phyloP scores from a whole-genome alignment of 2,797 vertebrate genomes.

The Sebastes wilsoni region DNA sequence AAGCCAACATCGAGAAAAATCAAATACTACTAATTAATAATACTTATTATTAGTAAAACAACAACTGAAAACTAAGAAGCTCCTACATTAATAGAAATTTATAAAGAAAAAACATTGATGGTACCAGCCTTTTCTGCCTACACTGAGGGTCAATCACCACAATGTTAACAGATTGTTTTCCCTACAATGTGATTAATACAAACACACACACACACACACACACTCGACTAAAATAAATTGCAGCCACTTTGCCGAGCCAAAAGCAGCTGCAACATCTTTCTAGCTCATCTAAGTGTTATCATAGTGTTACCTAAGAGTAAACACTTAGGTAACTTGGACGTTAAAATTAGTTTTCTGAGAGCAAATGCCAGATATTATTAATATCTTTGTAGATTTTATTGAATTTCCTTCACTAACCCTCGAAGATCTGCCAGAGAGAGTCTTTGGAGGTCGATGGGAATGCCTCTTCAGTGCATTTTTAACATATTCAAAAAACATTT shows the following conservation, averaged over 20 bases:
- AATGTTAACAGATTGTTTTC: neutral
- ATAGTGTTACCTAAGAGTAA: neutral
- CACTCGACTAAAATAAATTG: neutral
- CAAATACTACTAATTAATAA: neutral
- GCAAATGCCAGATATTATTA: neutral
- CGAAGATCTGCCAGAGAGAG: neutral
- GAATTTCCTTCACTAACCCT: neutral
- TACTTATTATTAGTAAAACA: neutral
- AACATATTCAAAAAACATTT: conserved; percentile 17
- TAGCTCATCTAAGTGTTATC: neutral
- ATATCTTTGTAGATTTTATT: neutral
- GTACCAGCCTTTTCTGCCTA: neutral
- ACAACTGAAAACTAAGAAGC: neutral
- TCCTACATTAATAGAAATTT: neutral
- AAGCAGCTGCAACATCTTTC: conserved; percentile 12
- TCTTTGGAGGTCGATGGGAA: neutral
- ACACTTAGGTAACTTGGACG: neutral
- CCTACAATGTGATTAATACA: neutral
- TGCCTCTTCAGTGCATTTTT: conserved; percentile 9
- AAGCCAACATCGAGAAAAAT: neutral
- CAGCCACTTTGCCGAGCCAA: neutral
- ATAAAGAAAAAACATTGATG: neutral
- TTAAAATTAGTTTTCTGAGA: neutral
- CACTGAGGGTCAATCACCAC: neutral
- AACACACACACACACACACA: neutral